Base-by-base conservation (phyloP, 2,797 vertebrate species). In the Margarornis squamiger region DNA sequence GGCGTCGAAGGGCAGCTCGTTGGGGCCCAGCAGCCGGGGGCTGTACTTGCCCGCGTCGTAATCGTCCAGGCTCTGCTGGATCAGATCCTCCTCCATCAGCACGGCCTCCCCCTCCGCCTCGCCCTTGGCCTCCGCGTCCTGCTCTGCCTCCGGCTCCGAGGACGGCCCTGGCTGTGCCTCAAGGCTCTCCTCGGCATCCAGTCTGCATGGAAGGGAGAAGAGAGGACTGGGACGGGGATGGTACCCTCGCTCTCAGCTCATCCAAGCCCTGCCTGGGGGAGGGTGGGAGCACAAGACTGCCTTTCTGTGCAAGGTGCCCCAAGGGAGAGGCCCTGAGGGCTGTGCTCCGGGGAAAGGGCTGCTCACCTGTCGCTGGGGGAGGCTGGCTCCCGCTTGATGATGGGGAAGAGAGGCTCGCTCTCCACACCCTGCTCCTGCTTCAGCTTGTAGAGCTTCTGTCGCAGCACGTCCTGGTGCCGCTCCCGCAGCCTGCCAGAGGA, bases 381-480 rank as follows among this genome's bases (percentile, higher is more conserved):
- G 7, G 78, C 86, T 0, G 97, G 96, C 91, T 99, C 99, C 54
- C 96, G 98, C 96, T 99, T 99, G 91, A 99, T 98, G 93, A 99
- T 99, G 93, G 99, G 99, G 91, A 99, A 99, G 17, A 99, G 98
- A 0, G 99, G 99, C 55, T 99, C 99, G 1, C 99, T 99, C 96
- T 99, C 99, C 90, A 99, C 99, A 0, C 99, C 99, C 92, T 99
- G 99, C 95, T 99, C 99, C 97, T 99, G 99, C 95, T 99, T 99
- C 95, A 99, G 96, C 87, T 99, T 99, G 97, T 99, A 99, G 61
- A 99, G 98, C 90, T 99, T 99, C 98, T 99, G 99, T 12, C 99
- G 98, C 94, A 99, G 97, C 71, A 99, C 99, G 0, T 99, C 99
- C 97, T 99, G 99, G 96, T 99, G 99, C 38, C 99, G 98, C 96